These are phyloP conservation scores for Prenolepis imparis DNA, from an alignment of 2,888 invertebrate genomes.

Conservation along the genomic window DNA sequence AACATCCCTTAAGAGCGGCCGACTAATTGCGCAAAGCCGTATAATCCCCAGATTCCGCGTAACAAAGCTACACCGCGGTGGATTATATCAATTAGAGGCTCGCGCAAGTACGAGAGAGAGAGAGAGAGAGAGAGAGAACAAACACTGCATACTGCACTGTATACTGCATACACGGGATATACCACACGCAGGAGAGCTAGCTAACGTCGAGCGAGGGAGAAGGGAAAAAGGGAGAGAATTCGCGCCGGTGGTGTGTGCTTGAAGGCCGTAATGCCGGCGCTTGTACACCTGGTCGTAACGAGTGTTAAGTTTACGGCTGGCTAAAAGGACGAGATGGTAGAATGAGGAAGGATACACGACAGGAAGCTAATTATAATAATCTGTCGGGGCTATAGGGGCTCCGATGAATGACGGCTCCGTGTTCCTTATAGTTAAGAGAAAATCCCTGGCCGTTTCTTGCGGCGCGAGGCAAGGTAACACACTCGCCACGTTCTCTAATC, in stretches of 20 bases:
- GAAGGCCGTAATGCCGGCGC: slow-evolving; percentile 60
- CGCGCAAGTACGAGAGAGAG: slow-evolving; percentile 41
- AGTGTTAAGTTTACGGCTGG: slow-evolving; percentile 66
- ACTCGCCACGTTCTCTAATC: slow-evolving; percentile 50
- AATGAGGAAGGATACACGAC: slow-evolving; percentile 61
- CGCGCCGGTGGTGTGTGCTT: slow-evolving; percentile 38
- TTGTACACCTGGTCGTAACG: slow-evolving; percentile 67
- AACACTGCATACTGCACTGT: background rate
- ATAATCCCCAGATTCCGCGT: slow-evolving; percentile 71
- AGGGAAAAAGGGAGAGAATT: slow-evolving; percentile 24
- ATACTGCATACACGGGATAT: background rate
- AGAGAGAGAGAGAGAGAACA: background rate
- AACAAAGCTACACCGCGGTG: slow-evolving; percentile 72
- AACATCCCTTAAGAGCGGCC: slow-evolving; percentile 67
- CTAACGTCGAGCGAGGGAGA: background rate
- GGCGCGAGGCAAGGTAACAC: slow-evolving; percentile 43
- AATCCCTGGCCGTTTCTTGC: slow-evolving; percentile 37
- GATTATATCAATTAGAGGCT: slow-evolving; percentile 74
- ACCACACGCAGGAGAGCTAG: background rate
- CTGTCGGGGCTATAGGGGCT: slow-evolving; percentile 40
- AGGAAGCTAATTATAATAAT: slow-evolving; percentile 73
- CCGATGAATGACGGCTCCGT: slow-evolving; percentile 58
- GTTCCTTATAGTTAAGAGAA: slow-evolving; percentile 54
- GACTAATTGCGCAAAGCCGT: slow-evolving; percentile 72
- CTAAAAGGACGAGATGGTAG: slow-evolving; percentile 50